Base-by-base conservation (phyloP, 2,888 invertebrate genomes). In the Macrophya annulata region DNA sequence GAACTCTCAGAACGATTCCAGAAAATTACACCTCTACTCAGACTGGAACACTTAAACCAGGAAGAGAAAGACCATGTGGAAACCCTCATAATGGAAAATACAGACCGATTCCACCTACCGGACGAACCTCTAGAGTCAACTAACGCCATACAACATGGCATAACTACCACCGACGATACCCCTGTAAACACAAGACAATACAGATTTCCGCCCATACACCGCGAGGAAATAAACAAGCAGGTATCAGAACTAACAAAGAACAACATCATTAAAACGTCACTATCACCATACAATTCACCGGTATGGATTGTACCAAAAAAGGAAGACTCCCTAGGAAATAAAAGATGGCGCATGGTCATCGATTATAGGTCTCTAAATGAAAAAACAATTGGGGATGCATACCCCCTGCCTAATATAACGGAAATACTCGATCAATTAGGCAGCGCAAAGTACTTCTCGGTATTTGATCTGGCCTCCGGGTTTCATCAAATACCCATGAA, bases 71-170 rank as follows among this genome's bases (percentile, higher is more conserved):
- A 1, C 31, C 31, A 31, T 31, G 31, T 31, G 31, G 31, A 31
- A 31, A 31, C 31, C 37, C 25, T 68, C 10, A 15, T 68, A 12
- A 25, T 25, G 10, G 37, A 68, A 37, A 68, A 68, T 12, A 31
- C 68, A 25, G 68, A 68, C 37, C 40, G 25, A 9, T 68, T 68
- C 4, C 40, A 40, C 31, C 9, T 68, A 6, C 68, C 68, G 1
- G 68, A 31, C 1, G 68, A 68, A 31, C 12, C 31, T 15, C 1
- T 68, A 37, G 31, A 31, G 0, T 31, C 31, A 12, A 68, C 68
- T 0, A 68, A 31, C 1, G 17, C 37, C 0, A 85, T 86, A 59
- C 87, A 87, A 76, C 62, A 85, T 43, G 82, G 62, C 12, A 87
- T 87, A 65, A 59, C 17, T 17, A 59, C 59, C 12, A 59, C 59